Conservation (phyloP, 2,797 vertebrate genomes). For the Hybognathus amarus region DNA sequence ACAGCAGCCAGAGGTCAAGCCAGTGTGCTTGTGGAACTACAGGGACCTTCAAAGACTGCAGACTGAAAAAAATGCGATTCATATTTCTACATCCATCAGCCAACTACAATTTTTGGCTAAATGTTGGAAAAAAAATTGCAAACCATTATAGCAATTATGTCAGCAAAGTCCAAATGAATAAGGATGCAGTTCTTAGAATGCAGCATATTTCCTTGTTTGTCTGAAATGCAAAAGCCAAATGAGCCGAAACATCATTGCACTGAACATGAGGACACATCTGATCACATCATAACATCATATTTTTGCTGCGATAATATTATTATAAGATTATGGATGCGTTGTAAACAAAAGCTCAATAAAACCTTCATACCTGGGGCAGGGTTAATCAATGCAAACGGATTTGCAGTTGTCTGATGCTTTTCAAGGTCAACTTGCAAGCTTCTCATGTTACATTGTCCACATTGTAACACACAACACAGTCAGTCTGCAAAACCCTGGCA, state of each 20-base stretch:
- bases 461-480: neutral
- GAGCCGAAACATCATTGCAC: conserved; percentile 1
- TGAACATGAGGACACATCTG: neutral
- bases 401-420: conserved; percentile 16
- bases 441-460: conserved; percentile 5
- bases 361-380: neutral
- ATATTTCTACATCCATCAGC: conserved; percentile 4
- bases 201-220: conserved; percentile 9
- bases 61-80: conserved; percentile 18
- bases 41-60: conserved; percentile 39
- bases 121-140: neutral
- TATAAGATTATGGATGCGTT: neutral
- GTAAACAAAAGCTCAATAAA: conserved; percentile 9
- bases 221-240: conserved; percentile 24
- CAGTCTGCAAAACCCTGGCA: conserved; percentile 4
- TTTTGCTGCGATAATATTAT: neutral
- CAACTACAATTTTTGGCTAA: neutral
- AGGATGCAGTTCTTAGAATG: neutral
- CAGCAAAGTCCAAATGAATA: conserved; percentile 2
- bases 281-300: neutral
- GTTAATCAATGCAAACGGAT: neutral
- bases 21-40: conserved; percentile 49
- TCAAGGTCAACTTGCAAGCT: conserved; percentile 21
- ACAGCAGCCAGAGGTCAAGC: conserved; percentile 55
- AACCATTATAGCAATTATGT: conserved; percentile 23